phyloP scores from a whole-genome alignment of 2,113 vertebrate genomes.

The Cisticola juncidis region DNA sequence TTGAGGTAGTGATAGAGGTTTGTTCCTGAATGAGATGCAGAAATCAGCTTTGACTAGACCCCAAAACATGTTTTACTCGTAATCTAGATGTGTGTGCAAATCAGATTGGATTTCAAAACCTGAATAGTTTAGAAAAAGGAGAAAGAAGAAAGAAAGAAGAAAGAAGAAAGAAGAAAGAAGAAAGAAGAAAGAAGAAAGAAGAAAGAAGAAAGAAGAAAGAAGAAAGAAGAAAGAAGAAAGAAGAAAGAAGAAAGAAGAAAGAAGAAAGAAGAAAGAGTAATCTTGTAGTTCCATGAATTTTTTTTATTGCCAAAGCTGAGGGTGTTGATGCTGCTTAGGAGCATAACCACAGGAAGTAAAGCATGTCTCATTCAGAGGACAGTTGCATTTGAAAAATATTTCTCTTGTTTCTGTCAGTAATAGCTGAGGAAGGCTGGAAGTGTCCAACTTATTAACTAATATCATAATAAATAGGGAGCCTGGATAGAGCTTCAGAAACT shows the following conservation, averaged over 20 bases:
- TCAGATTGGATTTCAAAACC: background rate
- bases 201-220: background rate
- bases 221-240: no score
- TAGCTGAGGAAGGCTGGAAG: background rate
- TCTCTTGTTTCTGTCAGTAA: background rate
- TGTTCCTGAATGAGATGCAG: background rate
- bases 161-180: background rate
- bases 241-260: no score
- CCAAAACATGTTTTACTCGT: background rate
- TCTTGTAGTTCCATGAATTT: background rate
- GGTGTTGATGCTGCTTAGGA: background rate
- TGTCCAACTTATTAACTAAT: background rate
- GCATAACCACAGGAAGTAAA: background rate
- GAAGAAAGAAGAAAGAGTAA: background rate
- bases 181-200: no score
- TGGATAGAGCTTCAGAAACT: background rate
- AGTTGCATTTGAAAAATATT: background rate
- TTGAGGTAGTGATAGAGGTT: background rate
- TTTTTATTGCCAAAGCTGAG: background rate
- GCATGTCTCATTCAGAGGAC: background rate
- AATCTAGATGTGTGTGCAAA: background rate
- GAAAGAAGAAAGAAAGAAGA: no score
- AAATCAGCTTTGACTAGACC: constrained; percentile 3
- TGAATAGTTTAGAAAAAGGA: background rate
- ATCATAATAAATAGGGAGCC: background rate